Percentiles rank a stretch among this genome's conserved stretches.
Evolutionary conservation across 2,797 vertebrate species (phyloP).

Genomic region (Sebastes reedi): DNA sequence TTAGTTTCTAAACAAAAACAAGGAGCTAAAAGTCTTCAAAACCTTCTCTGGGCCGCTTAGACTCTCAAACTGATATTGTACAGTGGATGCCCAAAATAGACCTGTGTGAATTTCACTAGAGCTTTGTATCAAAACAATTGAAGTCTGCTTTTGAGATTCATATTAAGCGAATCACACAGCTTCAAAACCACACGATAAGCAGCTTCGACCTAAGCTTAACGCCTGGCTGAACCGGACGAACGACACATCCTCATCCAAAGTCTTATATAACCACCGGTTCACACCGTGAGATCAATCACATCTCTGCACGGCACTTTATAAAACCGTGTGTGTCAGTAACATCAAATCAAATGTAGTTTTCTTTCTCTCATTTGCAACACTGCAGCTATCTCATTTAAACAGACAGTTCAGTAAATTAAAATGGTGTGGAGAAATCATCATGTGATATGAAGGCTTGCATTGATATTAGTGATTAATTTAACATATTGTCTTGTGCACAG

Average conservation of each 20-base stretch:
- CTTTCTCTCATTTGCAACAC: background rate
- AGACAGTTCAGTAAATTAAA: background rate
- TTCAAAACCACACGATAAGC: background rate
- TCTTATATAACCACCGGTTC: conserved; percentile 30
- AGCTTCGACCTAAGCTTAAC: conserved; percentile 7
- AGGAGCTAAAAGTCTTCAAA: background rate
- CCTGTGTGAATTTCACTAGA: background rate
- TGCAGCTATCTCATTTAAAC: background rate
- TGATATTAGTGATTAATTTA: background rate
- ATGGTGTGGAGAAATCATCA: background rate
- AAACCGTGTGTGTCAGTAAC: background rate
- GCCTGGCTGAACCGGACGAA: background rate
- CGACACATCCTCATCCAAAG: background rate
- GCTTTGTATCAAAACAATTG: background rate
- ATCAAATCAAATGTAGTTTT: background rate
- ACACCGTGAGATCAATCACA: background rate
- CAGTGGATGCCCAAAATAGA: background rate
- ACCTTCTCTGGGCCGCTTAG: background rate
- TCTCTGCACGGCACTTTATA: background rate
- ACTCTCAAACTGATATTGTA: background rate
- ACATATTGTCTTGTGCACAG: background rate
- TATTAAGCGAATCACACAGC: background rate
- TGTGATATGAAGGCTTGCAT: background rate
- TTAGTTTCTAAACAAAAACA: background rate
- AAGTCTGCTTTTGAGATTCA: background rate